phyloP scores from a whole-genome alignment of 2,797 vertebrate genomes.

The Gallinago stenura region DNA sequence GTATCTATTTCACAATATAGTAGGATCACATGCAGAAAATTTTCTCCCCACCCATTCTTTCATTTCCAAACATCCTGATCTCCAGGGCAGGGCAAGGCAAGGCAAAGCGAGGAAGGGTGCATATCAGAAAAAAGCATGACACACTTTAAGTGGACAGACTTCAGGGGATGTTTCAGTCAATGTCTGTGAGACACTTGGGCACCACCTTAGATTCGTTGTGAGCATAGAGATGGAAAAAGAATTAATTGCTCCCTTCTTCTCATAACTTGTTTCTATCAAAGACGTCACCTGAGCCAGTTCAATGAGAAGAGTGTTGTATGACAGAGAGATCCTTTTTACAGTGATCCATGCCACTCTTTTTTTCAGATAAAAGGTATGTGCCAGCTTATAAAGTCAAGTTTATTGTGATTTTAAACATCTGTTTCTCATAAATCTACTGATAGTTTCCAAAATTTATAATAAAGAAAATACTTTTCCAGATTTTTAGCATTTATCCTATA shows the following conservation, averaged over 20 bases:
- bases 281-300: background rate
- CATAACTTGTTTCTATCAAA: background rate
- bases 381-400: background rate
- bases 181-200: background rate
- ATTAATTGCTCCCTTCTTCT: background rate
- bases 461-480: background rate
- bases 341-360: background rate
- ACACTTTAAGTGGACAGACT: background rate
- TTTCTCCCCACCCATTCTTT: background rate
- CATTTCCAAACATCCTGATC: background rate
- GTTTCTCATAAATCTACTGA: background rate
- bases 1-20: background rate
- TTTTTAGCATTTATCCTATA: background rate
- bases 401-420: background rate
- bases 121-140: background rate
- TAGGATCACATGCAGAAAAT: background rate
- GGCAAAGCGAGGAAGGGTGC: rapidly evolving
- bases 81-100: background rate
- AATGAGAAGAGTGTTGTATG: background rate
- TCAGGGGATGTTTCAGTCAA: background rate
- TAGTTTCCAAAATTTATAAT: background rate
- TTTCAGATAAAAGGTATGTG: background rate
- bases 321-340: background rate
- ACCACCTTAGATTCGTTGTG: background rate
- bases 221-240: background rate